Base-by-base conservation (phyloP, 2,113 vertebrate species). In the Elephas maximus region DNA sequence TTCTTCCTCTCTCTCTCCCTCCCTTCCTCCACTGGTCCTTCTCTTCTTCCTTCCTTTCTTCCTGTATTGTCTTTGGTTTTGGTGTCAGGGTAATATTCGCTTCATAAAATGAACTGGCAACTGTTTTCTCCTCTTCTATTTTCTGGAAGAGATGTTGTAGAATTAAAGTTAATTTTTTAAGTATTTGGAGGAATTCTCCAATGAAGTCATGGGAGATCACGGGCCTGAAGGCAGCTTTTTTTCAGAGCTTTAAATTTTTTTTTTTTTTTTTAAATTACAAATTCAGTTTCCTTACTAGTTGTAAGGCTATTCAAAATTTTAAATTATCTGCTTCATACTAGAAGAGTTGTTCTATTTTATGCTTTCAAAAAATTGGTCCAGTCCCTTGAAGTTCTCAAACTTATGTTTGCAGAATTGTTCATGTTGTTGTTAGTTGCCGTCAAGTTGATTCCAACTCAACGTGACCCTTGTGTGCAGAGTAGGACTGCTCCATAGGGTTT, bases 111-210 rank as follows among this genome's bases (percentile, higher is more conserved):
- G 53, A 57, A 57, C 11, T 57, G 53, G 53, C 11, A 57, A 57
- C 11, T 57, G 15, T 15, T 57, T 57, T 57, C 53, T 57, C 53
- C 53, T 57, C 15, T 57, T 57, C 53, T 57, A 57, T 57, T 57
- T 57, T 57, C 53, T 57, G 53, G 53, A 57, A 57, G 53, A 57
- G 53, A 57, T 57, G 12, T 10, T 57, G 53, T 57, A 57, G 53
- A 80, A 65, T 74, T 87, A 73, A 45, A 44, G 37, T 51, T 83
- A 92, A 28, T 91, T 73, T 11, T 82, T 73, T 91, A 81, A 87
- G 65, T 20, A 51, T 88, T 78, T 94, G 10, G 60, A 60, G n/a
- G 51, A 77, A 48, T 71, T 94, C 44, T 86, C 37, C 67, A 92
- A 3, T 88, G 28, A 95, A 91, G 44, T 9, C 9, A 76, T 73